phyloP scores from a whole-genome alignment of 2,113 vertebrate genomes.

The Dasyprocta punctata region DNA sequence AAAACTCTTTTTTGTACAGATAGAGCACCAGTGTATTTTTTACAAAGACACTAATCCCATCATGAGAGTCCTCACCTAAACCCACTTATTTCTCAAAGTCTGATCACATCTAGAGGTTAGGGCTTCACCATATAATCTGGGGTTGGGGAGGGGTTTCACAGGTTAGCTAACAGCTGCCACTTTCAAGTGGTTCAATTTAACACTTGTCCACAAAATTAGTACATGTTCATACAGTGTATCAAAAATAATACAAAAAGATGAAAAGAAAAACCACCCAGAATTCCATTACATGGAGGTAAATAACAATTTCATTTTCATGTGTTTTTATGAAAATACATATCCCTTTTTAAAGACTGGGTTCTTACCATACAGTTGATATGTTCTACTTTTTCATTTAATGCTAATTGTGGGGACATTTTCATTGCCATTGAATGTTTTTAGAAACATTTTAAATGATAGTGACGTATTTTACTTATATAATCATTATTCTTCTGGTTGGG shows the following conservation, averaged over 20 bases:
- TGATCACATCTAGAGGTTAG: background rate
- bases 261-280: slow-evolving; percentile 3
- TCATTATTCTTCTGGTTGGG: background rate
- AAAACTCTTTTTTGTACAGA: background rate
- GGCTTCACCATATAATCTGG: background rate
- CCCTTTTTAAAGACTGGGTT: background rate
- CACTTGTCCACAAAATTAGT: background rate
- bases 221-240: background rate
- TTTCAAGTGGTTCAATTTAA: slow-evolving; percentile 24
- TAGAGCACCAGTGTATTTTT: background rate
- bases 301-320: background rate
- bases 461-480: background rate
- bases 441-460: background rate
- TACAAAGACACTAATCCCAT: background rate
- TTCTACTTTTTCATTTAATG: slow-evolving; percentile 7
- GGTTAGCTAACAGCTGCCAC: background rate
- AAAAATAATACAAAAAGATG: slow-evolving; percentile 33
- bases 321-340: background rate
- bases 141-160: background rate
- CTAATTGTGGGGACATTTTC: slow-evolving; percentile 2
- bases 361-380: background rate
- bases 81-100: background rate
- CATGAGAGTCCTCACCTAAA: background rate
- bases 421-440: background rate
- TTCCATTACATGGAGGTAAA: background rate